Base-by-base conservation (phyloP, 2,113 vertebrate species). In the Gallinago media region DNA sequence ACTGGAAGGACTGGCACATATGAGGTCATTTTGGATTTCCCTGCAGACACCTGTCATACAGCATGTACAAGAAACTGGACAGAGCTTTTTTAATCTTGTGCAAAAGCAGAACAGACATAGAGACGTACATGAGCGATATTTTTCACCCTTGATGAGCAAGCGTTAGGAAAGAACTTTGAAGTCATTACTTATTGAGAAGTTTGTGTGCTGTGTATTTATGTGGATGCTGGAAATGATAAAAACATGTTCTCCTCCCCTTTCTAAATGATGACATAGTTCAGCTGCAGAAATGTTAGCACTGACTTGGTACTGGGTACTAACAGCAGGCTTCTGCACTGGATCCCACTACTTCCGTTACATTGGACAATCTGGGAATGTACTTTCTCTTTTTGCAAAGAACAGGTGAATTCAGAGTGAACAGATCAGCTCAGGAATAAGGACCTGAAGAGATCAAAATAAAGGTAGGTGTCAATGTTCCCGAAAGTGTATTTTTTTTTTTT, bases 21-120 rank as follows among this genome's bases (percentile, higher is more conserved):
- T 87, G 89, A 92, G 70, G 66, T 96, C 26, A 75, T 89, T 89
- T 84, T 94, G 93, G 80, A 89, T 89, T 85, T 93, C 55, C 47
- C 36, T 81, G n/a, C 61, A 85, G 72, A 78, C 89, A 89, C 73
- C 91, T 94, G 89, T 61, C 21, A 17, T 63, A 65, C 42, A 67
- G 49, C 25, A 50, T 17, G 34, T 65, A 59, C 52, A 46, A 21
- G 12, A 36, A 85, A 65, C 22, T 40, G 70, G 32, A 55, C 5
- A n/a, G 73, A 72, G 38, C 29, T 75, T 83, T 81, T 67, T 75
- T 36, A 59, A 47, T 71, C 77, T 75, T 72, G 23, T 36, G 20
- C 38, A 31, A 71, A 76, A 68, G 38, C 59, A 80, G 38, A 86
- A 34, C 8, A 71, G 63, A 59, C 4, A 32, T 1, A 46, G 27